A percentile compares a stretch with the other conserved stretches of the same genome.
Evolutionary conservation across 1,140 invertebrate genomes (phyloP).

Genomic region (Nomia melanderi): DNA sequence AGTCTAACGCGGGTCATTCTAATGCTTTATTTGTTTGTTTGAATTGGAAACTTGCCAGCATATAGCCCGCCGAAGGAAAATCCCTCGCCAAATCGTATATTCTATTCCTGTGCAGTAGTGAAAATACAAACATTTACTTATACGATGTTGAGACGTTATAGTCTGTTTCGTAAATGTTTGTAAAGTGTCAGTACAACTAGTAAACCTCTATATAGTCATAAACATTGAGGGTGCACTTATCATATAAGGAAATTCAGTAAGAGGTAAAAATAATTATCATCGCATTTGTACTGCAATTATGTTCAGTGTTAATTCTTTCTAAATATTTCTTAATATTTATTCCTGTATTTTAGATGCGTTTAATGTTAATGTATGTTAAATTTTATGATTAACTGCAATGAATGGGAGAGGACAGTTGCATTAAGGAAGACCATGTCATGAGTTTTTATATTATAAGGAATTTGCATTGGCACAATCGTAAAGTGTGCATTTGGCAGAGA

Average conservation of each 20-base stretch:
- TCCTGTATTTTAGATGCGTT: neutral
- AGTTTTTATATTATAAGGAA: slow-evolving; percentile 13
- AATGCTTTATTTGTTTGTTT: slow-evolving; percentile 47
- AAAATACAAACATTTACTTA: slow-evolving; percentile 46
- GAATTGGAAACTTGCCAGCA: slow-evolving; percentile 37
- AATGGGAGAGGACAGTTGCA: neutral
- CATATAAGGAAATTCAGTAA: no score
- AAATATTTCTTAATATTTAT: neutral
- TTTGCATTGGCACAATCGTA: slow-evolving; percentile 24
- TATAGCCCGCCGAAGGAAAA: slow-evolving; percentile 33
- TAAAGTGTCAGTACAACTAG: neutral
- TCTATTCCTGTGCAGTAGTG: slow-evolving; percentile 44
- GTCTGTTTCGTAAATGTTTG: neutral
- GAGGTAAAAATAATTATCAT: no score
- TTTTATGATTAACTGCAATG: neutral
- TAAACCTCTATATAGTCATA: neutral
- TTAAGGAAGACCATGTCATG: neutral
- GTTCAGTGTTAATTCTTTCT: no score
- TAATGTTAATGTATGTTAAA: neutral
- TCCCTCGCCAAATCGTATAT: slow-evolving; percentile 40
- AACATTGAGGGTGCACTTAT: no score
- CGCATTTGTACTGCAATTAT: no score
- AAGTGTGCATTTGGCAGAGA: slow-evolving; percentile 32
- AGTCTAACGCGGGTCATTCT: slow-evolving; percentile 31
- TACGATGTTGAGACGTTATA: neutral